phyloP scores from a whole-genome alignment of 1,140 invertebrate genomes.

The Drosophila santomea region DNA sequence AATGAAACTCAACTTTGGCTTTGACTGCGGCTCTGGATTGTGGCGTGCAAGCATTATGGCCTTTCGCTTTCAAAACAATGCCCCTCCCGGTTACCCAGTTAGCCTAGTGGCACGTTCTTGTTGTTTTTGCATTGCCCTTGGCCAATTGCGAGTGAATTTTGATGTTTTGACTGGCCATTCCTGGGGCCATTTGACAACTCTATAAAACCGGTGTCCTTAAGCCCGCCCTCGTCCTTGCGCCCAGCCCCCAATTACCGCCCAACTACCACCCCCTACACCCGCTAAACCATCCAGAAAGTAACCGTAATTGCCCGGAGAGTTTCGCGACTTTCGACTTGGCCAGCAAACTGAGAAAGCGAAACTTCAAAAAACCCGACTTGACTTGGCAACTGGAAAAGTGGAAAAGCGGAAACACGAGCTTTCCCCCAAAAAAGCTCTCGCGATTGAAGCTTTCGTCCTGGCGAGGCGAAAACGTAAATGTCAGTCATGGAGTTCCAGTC shows the following conservation, averaged over 20 bases:
- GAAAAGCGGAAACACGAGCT: slow-evolving; percentile 43
- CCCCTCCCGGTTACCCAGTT: slow-evolving; percentile 10
- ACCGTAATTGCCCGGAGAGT: slow-evolving; percentile 51
- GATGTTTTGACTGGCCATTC: slow-evolving; percentile 66
- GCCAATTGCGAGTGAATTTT: slow-evolving; percentile 63
- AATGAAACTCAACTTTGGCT: slow-evolving; percentile 56
- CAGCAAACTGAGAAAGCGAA: slow-evolving; percentile 51
- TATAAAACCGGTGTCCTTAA: slow-evolving; percentile 67
- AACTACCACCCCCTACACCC: no score
- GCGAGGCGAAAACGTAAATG: slow-evolving; percentile 51
- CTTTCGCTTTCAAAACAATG: slow-evolving; percentile 79
- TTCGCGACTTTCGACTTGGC: slow-evolving; percentile 48
- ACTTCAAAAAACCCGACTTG: slow-evolving; percentile 30
- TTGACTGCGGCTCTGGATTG: slow-evolving; percentile 44
- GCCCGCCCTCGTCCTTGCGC: slow-evolving; percentile 11
- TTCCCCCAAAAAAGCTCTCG: slow-evolving; percentile 36
- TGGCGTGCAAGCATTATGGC: slow-evolving; percentile 79
- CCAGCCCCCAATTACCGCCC: background rate
- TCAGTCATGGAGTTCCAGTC: slow-evolving; percentile 85
- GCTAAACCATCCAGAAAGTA: background rate
- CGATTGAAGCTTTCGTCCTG: slow-evolving; percentile 44
- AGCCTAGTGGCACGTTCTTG: background rate
- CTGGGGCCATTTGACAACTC: slow-evolving; percentile 71
- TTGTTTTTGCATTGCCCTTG: slow-evolving; percentile 59
- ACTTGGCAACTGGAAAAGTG: slow-evolving; percentile 52